A percentile compares a stretch with the other conserved stretches of the same genome.
Evolutionary conservation across 2,888 invertebrate genomes (phyloP).

Genomic region (Agrilus cyanescens): DNA sequence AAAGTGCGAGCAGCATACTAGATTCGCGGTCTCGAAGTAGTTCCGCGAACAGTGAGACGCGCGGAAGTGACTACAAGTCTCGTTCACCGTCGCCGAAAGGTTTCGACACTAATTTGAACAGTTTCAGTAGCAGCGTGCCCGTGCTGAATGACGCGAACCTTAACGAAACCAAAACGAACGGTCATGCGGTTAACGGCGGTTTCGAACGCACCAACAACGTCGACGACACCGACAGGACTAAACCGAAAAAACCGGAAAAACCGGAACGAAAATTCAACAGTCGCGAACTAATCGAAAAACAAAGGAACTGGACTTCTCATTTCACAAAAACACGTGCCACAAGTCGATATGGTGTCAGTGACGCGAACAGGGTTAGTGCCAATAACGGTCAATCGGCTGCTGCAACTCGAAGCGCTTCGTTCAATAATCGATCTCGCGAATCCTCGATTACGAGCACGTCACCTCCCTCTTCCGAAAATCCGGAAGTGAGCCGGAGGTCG

Average conservation of each 20-base stretch:
- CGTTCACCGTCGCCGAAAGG: slow-evolving; percentile 36
- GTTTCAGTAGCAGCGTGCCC: slow-evolving; percentile 42
- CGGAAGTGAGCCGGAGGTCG: slow-evolving; percentile 30
- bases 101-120: slow-evolving; percentile 40
- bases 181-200: slow-evolving; percentile 19
- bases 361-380: slow-evolving; percentile 43
- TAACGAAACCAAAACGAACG: slow-evolving; percentile 21
- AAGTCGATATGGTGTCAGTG: slow-evolving; percentile 48
- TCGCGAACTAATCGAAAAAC: slow-evolving; percentile 79
- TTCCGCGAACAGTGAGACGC: slow-evolving; percentile 52
- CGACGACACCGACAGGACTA: slow-evolving; percentile 15
- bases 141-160: slow-evolving; percentile 32
- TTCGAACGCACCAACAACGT: slow-evolving; percentile 11
- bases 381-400: slow-evolving; percentile 19
- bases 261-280: slow-evolving; percentile 73
- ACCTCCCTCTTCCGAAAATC: slow-evolving; percentile 36
- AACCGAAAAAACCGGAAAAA: slow-evolving; percentile 60
- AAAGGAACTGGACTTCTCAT: slow-evolving; percentile 86
- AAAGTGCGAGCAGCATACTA: slow-evolving; percentile 38
- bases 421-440: slow-evolving; percentile 36
- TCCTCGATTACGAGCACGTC: slow-evolving; percentile 36
- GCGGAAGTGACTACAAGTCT: slow-evolving; percentile 36
- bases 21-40: slow-evolving; percentile 51
- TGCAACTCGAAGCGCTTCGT: slow-evolving; percentile 45
- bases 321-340: slow-evolving; percentile 64